These are phyloP conservation scores for Cebus imitator DNA, from an alignment of 2,113 vertebrate genomes.

Conservation along the genomic window DNA sequence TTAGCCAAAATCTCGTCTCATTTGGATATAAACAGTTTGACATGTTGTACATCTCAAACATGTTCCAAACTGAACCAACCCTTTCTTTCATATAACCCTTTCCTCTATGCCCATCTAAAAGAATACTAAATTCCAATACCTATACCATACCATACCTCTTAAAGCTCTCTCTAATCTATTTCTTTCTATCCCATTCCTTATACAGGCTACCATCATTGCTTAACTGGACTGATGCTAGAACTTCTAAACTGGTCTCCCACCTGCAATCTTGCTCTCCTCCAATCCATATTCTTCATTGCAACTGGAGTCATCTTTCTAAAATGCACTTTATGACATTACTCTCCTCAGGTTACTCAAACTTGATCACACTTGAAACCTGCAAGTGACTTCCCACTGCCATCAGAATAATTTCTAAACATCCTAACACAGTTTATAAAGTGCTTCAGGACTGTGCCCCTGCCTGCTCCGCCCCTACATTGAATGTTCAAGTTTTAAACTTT, in stretches of 20 bases:
- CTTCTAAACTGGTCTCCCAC: neutral
- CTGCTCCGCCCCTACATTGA: neutral
- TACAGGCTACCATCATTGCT: neutral
- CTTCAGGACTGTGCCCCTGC: neutral
- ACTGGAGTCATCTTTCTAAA: conserved; percentile 6
- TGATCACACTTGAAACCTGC: neutral
- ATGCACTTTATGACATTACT: neutral
- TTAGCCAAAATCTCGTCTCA: neutral
- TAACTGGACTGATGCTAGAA: neutral
- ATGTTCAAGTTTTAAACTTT: neutral
- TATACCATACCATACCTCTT: neutral
- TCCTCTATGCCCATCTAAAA: neutral
- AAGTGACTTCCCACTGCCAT: neutral
- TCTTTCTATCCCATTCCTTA: neutral
- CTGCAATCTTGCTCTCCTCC: neutral
- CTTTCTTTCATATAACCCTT: neutral
- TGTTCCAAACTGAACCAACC: neutral
- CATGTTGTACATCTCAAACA: neutral
- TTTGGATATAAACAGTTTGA: neutral
- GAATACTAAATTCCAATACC: neutral
- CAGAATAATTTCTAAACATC: neutral
- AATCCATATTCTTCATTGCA: neutral
- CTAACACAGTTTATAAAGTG: neutral
- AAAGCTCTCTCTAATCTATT: neutral
- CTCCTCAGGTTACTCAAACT: neutral